Percentiles rank a stretch among this genome's conserved stretches.
phyloP scores from a whole-genome alignment of 1,140 invertebrate genomes.

The Mycetomoellerius zeteki region DNA sequence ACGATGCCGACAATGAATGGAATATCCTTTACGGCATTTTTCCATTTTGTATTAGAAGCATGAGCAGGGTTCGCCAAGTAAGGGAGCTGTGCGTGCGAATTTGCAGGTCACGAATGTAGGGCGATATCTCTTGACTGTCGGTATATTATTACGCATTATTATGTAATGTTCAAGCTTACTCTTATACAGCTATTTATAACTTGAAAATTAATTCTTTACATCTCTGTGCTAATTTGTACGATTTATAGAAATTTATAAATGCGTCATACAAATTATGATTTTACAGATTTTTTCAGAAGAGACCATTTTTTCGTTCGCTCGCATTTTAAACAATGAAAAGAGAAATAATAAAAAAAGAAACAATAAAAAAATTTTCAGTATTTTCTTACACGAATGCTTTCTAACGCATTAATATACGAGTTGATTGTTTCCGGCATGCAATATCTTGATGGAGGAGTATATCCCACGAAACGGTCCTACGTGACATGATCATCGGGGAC shows the following conservation, averaged over 20 bases:
- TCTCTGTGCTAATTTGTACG: not conserved
- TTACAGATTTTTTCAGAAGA: not conserved
- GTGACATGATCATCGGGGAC: conserved; percentile 60
- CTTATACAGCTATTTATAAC: not conserved
- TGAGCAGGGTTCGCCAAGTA: not conserved
- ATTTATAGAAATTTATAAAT: not conserved
- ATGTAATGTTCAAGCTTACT: not conserved
- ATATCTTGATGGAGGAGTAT: conserved; percentile 11
- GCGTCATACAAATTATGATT: not conserved
- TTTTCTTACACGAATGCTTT: not conserved
- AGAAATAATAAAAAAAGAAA: not conserved
- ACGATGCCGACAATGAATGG: conserved; percentile 49
- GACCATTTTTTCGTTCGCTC: not conserved
- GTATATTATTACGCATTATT: not conserved
- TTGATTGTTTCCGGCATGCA: conserved; percentile 11
- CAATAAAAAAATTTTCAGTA: not conserved
- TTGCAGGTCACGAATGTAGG: conserved; percentile 5
- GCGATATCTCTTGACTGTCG: not conserved
- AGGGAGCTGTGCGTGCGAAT: not conserved
- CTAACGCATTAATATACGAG: not conserved
- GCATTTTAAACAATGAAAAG: not conserved
- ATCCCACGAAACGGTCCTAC: conserved; percentile 31
- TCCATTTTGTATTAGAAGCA: conserved; percentile 45
- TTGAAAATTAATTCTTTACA: not conserved
- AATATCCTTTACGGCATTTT: conserved; percentile 58